Evolutionary conservation across 2,797 vertebrate species (phyloP).

Genomic region (Leuciscus waleckii): DNA sequence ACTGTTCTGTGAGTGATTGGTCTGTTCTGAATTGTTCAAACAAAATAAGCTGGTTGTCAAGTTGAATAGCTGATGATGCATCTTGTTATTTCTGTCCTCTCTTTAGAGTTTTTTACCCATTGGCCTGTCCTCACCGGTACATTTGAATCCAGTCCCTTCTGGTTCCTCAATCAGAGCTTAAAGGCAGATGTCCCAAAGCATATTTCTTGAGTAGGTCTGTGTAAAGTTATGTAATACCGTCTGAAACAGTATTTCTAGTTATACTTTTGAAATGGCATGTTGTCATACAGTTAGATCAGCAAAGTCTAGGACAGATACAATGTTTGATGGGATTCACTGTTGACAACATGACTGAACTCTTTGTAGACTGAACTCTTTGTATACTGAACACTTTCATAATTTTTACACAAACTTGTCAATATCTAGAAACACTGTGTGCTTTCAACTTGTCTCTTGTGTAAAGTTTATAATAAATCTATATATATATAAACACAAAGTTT

Average conservation of each 20-base stretch:
- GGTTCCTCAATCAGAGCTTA: conserved; percentile 31
- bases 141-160: conserved; percentile 8
- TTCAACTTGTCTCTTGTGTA: conserved; percentile 17
- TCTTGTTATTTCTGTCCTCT: conserved; percentile 48
- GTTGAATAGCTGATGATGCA: neutral
- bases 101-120: conserved; percentile 80
- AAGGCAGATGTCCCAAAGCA: conserved; percentile 3
- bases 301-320: neutral
- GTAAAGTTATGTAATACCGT: neutral
- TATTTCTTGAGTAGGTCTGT: neutral
- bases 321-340: conserved; percentile 15
- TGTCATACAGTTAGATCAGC: neutral
- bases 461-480: conserved; percentile 37
- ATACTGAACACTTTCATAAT: neutral
- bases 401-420: neutral
- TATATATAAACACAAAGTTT: neutral
- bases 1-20: conserved; percentile 72
- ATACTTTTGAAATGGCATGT: conserved; percentile 3
- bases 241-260: conserved; percentile 38
- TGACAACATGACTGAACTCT: neutral
- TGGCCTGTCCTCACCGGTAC: conserved; percentile 34
- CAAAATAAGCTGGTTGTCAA: neutral
- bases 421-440: neutral
- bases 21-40: neutral
- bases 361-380: neutral